phyloP scores from a whole-genome alignment of 23 tunicate species.

The Phallusia fumigata region DNA sequence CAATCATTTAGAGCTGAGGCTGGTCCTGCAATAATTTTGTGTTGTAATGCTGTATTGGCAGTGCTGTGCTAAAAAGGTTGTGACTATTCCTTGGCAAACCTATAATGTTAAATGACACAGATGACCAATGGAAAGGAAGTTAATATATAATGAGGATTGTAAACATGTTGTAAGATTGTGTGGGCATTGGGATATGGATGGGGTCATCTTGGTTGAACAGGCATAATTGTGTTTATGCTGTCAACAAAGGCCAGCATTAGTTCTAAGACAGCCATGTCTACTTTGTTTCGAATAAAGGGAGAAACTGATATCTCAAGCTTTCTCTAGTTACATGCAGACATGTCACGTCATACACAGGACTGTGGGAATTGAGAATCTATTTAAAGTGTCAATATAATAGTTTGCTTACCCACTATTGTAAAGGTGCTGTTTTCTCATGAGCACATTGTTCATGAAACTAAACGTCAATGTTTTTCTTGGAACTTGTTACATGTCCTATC shows the following conservation, averaged over 20 bases:
- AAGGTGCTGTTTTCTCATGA: background rate
- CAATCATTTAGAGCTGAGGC: no score
- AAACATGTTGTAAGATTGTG: background rate
- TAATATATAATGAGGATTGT: background rate
- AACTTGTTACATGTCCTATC: background rate
- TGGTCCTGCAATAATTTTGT: no score
- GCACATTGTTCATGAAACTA: background rate
- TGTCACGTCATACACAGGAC: conserved; percentile 4
- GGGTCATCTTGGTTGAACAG: conserved; percentile 2
- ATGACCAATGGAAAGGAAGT: no score
- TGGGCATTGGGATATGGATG: background rate
- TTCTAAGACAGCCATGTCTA: background rate
- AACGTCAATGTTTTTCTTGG: background rate
- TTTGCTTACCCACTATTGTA: background rate
- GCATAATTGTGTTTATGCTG: background rate
- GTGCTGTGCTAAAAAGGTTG: no score
- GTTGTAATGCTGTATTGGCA: no score
- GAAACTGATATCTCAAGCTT: conserved; percentile 2
- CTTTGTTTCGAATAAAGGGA: conserved; percentile 1
- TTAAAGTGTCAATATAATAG: background rate
- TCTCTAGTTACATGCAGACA: conserved; percentile 1
- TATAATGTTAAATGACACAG: no score
- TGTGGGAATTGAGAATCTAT: conserved; percentile 8
- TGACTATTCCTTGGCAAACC: no score
- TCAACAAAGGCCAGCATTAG: background rate